phyloP scores from a whole-genome alignment of 30 jellyfish, hydroid and myxozoan species.

The Sanderia malayensis region DNA sequence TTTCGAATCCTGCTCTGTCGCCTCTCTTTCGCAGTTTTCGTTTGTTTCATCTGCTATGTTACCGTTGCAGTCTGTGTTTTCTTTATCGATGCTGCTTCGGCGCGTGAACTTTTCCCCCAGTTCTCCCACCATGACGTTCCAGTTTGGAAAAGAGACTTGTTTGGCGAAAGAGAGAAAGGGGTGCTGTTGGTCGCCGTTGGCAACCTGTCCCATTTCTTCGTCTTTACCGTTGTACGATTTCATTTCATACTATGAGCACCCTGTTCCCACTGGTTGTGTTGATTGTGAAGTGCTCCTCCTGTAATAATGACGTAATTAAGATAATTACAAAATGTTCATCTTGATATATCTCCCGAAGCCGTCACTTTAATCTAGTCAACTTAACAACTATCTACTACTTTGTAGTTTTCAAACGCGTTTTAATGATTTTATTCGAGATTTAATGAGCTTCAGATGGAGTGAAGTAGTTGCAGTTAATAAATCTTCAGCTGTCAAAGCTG shows the following conservation, averaged over 20 bases:
- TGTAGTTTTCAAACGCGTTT: too few relatives aligned
- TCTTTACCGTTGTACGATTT: background rate
- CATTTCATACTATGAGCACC: background rate
- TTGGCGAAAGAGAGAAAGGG: constrained; percentile 52
- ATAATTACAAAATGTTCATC: too few relatives aligned
- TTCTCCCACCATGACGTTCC: constrained; percentile 71
- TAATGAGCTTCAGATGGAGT: too few relatives aligned
- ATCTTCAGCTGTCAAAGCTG: too few relatives aligned
- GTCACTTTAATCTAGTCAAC: too few relatives aligned
- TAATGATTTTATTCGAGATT: too few relatives aligned
- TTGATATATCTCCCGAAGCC: too few relatives aligned
- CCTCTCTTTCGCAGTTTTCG: background rate
- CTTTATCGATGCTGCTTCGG: constrained; percentile 50
- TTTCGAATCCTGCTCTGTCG: background rate
- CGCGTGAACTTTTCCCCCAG: constrained; percentile 51
- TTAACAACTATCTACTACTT: too few relatives aligned
- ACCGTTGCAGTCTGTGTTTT: background rate
- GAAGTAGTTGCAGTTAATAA: too few relatives aligned
- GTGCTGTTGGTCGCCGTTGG: background rate
- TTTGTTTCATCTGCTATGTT: background rate
- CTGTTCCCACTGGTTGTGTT: too few relatives aligned
- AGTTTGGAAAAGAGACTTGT: constrained; percentile 75
- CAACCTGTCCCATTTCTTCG: constrained; percentile 43
- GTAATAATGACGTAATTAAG: too few relatives aligned
- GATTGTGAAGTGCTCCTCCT: too few relatives aligned